Evolutionary conservation across 2,113 vertebrate genomes (phyloP), one percentile per base, ranked within the genome.

Genomic region (Phylloscopus whistleri): DNA sequence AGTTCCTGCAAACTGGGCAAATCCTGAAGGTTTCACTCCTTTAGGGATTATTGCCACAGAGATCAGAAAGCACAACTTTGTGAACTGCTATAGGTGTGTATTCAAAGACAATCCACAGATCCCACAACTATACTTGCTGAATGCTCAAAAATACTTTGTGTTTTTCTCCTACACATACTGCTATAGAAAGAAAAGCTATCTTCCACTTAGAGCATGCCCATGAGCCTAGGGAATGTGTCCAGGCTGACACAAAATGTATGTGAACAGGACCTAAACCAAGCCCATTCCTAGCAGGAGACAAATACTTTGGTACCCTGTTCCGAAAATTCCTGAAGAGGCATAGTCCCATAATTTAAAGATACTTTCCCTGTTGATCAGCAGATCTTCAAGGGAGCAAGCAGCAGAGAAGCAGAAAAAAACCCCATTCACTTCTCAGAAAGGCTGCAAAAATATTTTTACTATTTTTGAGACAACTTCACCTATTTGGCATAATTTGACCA

Each of bases 341-440:
- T 0, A 51, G 16, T 17, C 17, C 15, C 13, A 33, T 0, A 2
- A 3, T 39, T 44, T 18, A 60, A 52, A 75, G 31, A 73, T 21
- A 43, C 11, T 11, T 48, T 17, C 30, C 39, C 24, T 48, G 4
- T 4, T 16, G 0, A 46, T 31, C 35, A 70, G 31, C 10, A 68
- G 26, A 58, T 44, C 18, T 67, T 78, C 84, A 75, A 41, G 17
- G 16, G 8, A 83, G 5, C 20, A 83, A 81, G 52, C 9, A 72
- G 6, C 24, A 77, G 10, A 59, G 2, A 63, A 4, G 21, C 12
- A 51, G 28, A 2, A 13, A 49, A 77, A 33, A 58, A 39, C 11
- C 39, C 39, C 39, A 51, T 4, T 31, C 4, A 10, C 5, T 56
- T 53, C 21, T 35, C 20, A 73, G 28, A 77, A 68, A 46, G 2